Evolutionary conservation across 2,797 vertebrate genomes (phyloP).

Genomic region (Spinus olivaceus): DNA sequence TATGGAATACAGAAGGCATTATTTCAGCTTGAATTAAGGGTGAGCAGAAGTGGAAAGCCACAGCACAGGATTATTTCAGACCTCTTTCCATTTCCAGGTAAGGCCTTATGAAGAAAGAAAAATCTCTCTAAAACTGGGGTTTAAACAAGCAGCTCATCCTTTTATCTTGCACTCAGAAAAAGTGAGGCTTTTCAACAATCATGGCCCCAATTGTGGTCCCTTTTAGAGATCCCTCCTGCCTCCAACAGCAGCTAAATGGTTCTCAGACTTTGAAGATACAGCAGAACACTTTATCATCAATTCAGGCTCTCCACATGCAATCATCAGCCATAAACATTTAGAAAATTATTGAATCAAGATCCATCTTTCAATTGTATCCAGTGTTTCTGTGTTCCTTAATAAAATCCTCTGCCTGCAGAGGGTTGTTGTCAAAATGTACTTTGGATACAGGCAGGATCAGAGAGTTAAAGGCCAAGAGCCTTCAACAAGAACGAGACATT

Average conservation of each 20-base stretch:
- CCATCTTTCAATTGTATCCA: background rate
- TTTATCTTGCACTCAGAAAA: background rate
- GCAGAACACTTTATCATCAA: background rate
- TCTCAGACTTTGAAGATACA: background rate
- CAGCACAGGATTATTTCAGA: background rate
- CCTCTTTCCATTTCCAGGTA: background rate
- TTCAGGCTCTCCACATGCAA: background rate
- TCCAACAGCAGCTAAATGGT: background rate
- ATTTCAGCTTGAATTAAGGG: background rate
- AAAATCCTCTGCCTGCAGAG: background rate
- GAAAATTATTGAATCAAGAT: background rate
- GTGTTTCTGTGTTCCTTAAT: background rate
- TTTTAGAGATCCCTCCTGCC: background rate
- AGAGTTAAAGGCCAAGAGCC: background rate
- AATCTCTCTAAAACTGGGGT: background rate
- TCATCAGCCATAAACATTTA: background rate
- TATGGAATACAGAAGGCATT: background rate
- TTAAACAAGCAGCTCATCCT: background rate
- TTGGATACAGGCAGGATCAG: background rate
- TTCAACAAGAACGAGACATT: background rate
- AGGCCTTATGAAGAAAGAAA: background rate
- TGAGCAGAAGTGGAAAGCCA: background rate
- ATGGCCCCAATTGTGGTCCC: background rate
- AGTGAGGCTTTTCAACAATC: background rate
- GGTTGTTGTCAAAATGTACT: background rate